Evolutionary conservation across 2,888 invertebrate species (phyloP), one percentile per base, ranked within the genome.

Genomic region (Microchrysa polita): DNA sequence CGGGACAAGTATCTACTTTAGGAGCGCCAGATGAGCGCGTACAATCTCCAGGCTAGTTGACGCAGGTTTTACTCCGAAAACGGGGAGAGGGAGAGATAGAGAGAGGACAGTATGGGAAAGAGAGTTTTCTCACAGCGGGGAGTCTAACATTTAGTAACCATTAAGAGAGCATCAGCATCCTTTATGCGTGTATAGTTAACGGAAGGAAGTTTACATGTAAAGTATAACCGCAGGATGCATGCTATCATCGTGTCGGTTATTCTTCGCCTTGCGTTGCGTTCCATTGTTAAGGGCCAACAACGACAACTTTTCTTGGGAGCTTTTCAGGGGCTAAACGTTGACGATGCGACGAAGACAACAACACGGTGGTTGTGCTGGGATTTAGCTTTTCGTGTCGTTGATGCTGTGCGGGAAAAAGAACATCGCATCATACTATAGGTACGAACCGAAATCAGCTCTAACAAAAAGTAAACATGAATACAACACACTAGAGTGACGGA

Each of bases 211-310:
- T 55, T 55, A 42, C 69, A 69, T 69, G 69, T 55, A 69, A n/a
- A 69, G 69, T 55, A 69, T 69, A 69, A 69, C 69, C 69, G 69
- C 69, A 69, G 69, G 69, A 69, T 69, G 69, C 69, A 69, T 69
- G 55, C 69, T 69, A 69, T 55, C 57, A 69, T 69, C 57, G 40
- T 55, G 40, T 57, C 69, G 69, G 55, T 57, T 34, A 42, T 55
- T 42, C 55, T 23, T 67, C 34, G 23, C 22, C 42, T 69, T 22
- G 44, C 22, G 44, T 48, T 23, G 42, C 22, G 20, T 48, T 22
- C 22, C 65, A 48, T 40, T 34, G 27, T 57, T 55, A 40, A 9
- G 5, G 12, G 10, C 2, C 16, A 7, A 34, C 10, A 14, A 22
- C 44, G 22, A 23, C 44, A 65, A 12, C 34, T n/a, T 57, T 34